Evolutionary conservation across 2,888 invertebrate genomes (phyloP), one percentile per base, ranked within the genome.

Genomic region (Ellobium chinense): DNA sequence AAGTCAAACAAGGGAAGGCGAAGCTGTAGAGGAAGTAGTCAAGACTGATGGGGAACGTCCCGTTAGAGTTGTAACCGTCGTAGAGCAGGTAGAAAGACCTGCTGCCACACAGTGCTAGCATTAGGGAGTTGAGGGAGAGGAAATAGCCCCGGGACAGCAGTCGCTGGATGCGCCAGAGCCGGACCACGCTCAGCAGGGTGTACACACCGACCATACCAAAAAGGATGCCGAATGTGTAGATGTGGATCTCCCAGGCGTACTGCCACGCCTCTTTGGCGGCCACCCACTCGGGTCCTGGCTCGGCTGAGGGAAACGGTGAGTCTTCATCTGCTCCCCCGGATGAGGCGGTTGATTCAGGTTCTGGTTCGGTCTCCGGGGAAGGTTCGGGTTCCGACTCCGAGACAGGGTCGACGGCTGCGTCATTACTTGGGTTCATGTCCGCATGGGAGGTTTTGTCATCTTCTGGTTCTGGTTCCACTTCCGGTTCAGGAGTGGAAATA

Each of bases 241-340:
- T 96, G 91, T 98, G 98, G 12, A 97, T 95, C 89, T 97, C 96
- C 98, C 97, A 98, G 1, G 97, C 97, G 85, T 97, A 95, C 0
- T 96, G 95, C 89, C 90, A 92, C 62, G 56, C 60, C 21, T 80
- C 58, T 84, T 90, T 90, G 7, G 91, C 92, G 3, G 82, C 63
- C 14, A 83, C 84, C 91, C 91, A 92, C 31, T 91, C 88, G 14
- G 91, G 91, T n/a, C 86, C 87, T 18, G 91, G 91, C 69, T 91
- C 91, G n/a, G 89, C 86, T 73, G 87, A 86, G 1, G 86, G 80
- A 3, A 58, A 14, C 12, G 7, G 18, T n/a, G 27, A 7, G n/a
- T 58, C 9, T n/a, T n/a, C n/a, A n/a, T n/a, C n/a, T n/a, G n/a
- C n/a, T n/a, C n/a, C n/a, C n/a, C n/a, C n/a, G n/a, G n/a, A n/a